A percentile compares a stretch with the other conserved stretches of the same genome.
phyloP scores from a whole-genome alignment of 2,797 vertebrate species.

The Hydrocynus forskahlii region DNA sequence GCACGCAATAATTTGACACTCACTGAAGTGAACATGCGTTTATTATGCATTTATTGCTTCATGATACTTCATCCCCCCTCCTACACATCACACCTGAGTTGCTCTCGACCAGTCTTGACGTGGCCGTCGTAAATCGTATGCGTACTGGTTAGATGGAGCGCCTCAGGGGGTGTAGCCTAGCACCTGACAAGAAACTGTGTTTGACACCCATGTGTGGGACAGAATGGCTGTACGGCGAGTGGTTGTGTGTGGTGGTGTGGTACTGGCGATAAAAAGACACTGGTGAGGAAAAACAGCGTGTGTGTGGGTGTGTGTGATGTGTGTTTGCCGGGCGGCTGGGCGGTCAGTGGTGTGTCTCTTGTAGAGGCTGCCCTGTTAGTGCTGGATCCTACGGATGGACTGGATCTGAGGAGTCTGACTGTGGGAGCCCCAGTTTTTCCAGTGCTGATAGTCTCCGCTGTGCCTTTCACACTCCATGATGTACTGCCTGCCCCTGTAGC shows the following conservation, averaged over 20 bases:
- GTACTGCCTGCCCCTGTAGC: constrained; percentile 85
- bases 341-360: constrained; percentile 57
- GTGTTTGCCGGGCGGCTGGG: constrained; percentile 51
- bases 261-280: constrained; percentile 46
- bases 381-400: constrained; percentile 85
- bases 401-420: constrained; percentile 85
- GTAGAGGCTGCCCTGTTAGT: constrained; percentile 68
- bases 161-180: constrained; percentile 35
- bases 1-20: constrained; percentile 43
- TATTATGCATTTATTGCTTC: constrained; percentile 55
- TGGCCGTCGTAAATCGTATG: constrained; percentile 7
- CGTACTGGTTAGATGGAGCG: constrained; percentile 37
- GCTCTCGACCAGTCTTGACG: constrained; percentile 35
- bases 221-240: constrained; percentile 31
- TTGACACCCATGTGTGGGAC: constrained; percentile 27
- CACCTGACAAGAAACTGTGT: constrained; percentile 41
- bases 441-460: constrained; percentile 84
- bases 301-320: constrained; percentile 25
- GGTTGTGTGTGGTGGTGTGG: constrained; percentile 14
- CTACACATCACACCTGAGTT: constrained; percentile 49
- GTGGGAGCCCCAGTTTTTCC: constrained; percentile 83
- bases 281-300: constrained; percentile 32
- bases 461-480: constrained; percentile 86
- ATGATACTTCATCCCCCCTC: constrained; percentile 27
- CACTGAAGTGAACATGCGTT: constrained; percentile 51